Base-by-base conservation (phyloP, 2,797 vertebrate species). In the Margarornis squamiger region DNA sequence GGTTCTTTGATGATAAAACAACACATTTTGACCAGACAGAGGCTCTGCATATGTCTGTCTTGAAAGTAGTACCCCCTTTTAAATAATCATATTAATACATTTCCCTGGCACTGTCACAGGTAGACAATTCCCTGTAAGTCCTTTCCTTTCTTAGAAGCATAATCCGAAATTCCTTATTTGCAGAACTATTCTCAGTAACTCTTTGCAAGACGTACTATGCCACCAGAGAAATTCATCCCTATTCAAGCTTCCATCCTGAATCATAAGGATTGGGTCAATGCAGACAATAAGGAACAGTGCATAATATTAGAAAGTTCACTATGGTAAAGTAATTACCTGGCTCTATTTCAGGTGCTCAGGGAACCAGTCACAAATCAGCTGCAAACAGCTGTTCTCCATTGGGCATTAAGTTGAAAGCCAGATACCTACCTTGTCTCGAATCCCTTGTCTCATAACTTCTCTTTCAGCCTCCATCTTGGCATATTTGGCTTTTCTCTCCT, bases 401-500 rank as follows among this genome's bases (percentile, higher is more conserved):
- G 32, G 71, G 13, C 32, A 27, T 21, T 71, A 5, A 67, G 12
- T 8, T 38, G 24, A 73, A 58, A 78, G 58, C 5, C 2, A 4
- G 18, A 29, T 5, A 3, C 97, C 34, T 97, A 99, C 99, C 99
- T 99, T 99, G 92, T 99, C 99, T 29, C 99, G 98, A 97, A 99
- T 99, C 67, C 99, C 99, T 98, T 99, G 99, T 82, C 99, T 98
- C 98, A 99, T 81, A 76, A 97, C 98, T 98, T 99, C 99, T 88
- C 99, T 98, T 97, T 99, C 99, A 4, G 99, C 98, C 94, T 99
- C 99, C 99, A 99, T 99, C 97, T 97, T 99, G 95, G 99, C 98
- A 49, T 99, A 99, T 97, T 99, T 99, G 81, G 99, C 99, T 98
- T 99, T 99, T 95, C 99, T 98, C 96, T 99, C 99, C 84, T 99